A percentile compares a stretch with the other conserved stretches of the same genome.
These are phyloP conservation scores for Axis porcinus DNA, from an alignment of 2,113 vertebrate genomes.

Conservation along the genomic window DNA sequence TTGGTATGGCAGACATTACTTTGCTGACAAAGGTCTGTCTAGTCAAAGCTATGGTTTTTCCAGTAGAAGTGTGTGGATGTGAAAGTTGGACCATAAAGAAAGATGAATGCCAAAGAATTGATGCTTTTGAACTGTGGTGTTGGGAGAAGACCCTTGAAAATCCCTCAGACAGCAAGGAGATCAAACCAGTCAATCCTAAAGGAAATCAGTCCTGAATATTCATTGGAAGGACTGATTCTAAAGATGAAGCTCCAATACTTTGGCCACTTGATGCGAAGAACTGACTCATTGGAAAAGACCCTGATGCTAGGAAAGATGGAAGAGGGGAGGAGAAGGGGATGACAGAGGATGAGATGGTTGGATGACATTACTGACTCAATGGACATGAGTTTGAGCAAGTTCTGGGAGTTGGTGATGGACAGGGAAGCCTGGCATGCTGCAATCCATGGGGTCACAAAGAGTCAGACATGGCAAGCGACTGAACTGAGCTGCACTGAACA, in stretches of 20 bases:
- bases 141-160: neutral
- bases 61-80: neutral
- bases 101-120: neutral
- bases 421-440: neutral
- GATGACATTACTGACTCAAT: neutral
- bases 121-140: neutral
- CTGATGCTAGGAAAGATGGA: neutral
- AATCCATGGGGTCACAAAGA: neutral
- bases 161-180: neutral
- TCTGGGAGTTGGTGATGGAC: neutral
- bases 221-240: neutral
- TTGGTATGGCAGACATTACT: neutral
- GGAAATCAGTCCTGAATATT: neutral
- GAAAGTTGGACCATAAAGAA: neutral
- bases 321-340: neutral
- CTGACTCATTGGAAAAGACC: neutral
- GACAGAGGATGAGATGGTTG: neutral
- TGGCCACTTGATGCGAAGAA: neutral
- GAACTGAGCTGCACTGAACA: neutral
- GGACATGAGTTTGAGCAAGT: neutral
- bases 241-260: neutral
- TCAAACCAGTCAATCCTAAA: neutral
- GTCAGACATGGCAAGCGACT: neutral
- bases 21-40: neutral
- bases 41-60: neutral